These are phyloP conservation scores for Spizaetus ornatus DNA, from an alignment of 2,113 vertebrate genomes.

Conservation along the genomic window DNA sequence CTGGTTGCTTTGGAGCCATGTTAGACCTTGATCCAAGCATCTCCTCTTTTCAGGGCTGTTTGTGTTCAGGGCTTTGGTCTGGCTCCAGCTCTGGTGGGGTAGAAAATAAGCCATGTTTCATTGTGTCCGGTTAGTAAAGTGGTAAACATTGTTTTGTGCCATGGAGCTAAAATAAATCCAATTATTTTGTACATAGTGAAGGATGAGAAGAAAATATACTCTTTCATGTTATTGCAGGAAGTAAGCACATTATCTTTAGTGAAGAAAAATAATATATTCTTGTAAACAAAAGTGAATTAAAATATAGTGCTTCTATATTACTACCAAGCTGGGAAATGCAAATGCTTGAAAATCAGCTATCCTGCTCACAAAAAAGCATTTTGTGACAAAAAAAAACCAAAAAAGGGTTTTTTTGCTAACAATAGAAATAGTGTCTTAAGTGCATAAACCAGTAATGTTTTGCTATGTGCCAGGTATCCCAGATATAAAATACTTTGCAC, in stretches of 20 bases:
- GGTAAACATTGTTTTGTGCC: background rate
- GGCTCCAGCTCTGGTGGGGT: background rate
- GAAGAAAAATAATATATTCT: background rate
- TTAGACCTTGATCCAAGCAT: background rate
- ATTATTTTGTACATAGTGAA: background rate
- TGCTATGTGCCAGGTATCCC: background rate
- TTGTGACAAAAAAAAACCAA: background rate
- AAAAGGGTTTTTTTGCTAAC: background rate
- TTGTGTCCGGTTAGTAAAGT: background rate
- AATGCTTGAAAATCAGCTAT: background rate
- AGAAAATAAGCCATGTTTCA: background rate
- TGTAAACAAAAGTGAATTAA: background rate
- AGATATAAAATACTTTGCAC: background rate
- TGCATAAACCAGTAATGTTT: background rate
- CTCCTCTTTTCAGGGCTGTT: background rate
- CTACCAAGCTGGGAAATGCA: background rate
- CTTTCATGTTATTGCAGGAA: background rate
- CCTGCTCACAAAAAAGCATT: background rate
- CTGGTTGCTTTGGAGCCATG: background rate
- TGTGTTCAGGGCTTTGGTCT: background rate
- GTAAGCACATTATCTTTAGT: background rate
- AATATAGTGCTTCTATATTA: background rate
- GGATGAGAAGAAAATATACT: background rate
- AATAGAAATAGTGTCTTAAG: background rate
- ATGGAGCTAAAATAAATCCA: background rate